Evolutionary conservation across 2,888 invertebrate genomes (phyloP).

Genomic region (Sinotaia quadrata): DNA sequence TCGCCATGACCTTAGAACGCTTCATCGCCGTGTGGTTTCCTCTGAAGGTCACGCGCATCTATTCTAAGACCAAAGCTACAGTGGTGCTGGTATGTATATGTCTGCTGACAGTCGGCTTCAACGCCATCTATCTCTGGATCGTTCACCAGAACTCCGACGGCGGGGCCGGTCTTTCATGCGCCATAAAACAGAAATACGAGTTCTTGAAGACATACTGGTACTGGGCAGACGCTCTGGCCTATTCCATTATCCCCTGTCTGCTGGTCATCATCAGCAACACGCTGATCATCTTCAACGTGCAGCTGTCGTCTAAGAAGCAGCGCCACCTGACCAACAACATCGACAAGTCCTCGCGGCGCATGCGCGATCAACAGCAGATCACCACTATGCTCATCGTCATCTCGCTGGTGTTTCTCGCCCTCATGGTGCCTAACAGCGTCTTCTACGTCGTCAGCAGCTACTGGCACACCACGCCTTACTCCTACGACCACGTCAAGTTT

Average conservation of each 20-base stretch:
- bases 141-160: constrained; percentile 12
- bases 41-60: constrained; percentile 48
- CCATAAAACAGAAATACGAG: constrained; percentile 12
- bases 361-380: constrained; percentile 55
- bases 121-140: constrained; percentile 32
- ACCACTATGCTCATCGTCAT: constrained; percentile 60
- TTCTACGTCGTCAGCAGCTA: constrained; percentile 51
- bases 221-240: constrained; percentile 55
- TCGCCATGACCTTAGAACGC: constrained; percentile 62
- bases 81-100: constrained; percentile 44
- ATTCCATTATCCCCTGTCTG: constrained; percentile 52
- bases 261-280: constrained; percentile 56
- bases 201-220: constrained; percentile 52
- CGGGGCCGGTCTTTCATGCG: constrained; percentile 11
- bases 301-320: constrained; percentile 32
- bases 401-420: constrained; percentile 53
- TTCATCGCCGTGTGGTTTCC: constrained; percentile 65
- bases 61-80: constrained; percentile 36
- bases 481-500: constrained; percentile 39
- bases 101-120: constrained; percentile 29
- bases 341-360: constrained; percentile 44
- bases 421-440: constrained; percentile 55
- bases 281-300: constrained; percentile 54
- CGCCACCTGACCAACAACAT: constrained; percentile 42
- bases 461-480: constrained; percentile 32